Evolutionary conservation across 2,797 vertebrate genomes (phyloP).

Genomic region (Dicrostonyx torquatus): DNA sequence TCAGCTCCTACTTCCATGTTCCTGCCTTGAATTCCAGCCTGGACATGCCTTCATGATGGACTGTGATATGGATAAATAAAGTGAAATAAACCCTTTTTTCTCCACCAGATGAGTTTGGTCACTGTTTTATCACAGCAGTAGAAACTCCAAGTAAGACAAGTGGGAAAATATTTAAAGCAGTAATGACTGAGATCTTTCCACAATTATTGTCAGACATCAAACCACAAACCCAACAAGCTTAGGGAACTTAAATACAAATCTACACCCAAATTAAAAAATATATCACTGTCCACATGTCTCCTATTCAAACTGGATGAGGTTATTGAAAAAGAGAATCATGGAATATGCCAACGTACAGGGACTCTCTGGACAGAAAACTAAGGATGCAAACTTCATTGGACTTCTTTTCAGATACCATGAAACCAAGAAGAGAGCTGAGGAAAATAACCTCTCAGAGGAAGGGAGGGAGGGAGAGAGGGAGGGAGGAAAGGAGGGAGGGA

Average conservation of each 20-base stretch:
- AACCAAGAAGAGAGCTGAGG: not conserved
- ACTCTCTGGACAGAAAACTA: not conserved
- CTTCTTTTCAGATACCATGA: not conserved
- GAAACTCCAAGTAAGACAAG: not conserved
- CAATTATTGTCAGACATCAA: not conserved
- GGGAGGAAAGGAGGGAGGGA: rapidly evolving
- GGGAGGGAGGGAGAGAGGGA: rapidly evolving
- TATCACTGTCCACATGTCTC: not conserved
- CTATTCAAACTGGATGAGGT: not conserved
- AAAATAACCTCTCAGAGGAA: not conserved
- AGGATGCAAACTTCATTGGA: not conserved
- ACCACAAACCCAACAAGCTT: not conserved
- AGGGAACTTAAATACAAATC: not conserved
- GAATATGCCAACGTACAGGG: not conserved
- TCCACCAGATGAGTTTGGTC: not conserved
- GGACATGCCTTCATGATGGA: not conserved
- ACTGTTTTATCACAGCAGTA: not conserved
- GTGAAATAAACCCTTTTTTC: too few species aligned
- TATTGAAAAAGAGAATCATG: not conserved
- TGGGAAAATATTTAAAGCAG: not conserved
- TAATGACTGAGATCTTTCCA: not conserved
- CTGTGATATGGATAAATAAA: not conserved
- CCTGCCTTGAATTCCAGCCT: not conserved
- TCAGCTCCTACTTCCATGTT: not conserved
- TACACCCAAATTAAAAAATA: not conserved